Base-by-base conservation (phyloP, 1,140 invertebrate species). In the Drusus annulatus region DNA sequence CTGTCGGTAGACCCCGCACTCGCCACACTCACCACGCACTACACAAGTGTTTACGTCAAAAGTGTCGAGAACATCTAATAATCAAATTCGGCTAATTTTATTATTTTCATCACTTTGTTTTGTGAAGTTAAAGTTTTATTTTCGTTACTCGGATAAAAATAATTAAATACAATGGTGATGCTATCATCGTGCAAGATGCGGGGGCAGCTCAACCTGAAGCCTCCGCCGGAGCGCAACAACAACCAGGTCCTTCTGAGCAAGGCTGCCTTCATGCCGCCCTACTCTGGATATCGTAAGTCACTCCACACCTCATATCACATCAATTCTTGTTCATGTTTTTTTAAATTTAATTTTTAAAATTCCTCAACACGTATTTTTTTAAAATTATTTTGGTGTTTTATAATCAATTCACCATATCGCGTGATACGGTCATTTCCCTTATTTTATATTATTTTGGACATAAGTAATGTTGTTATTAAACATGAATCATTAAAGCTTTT, bases 221-320 rank as follows among this genome's bases (percentile, higher is more conserved):
- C 79, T 4, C 82, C 82, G 15, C 82, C 82, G 28, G 82, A 83
- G 78, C 74, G 71, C 56, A 83, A 83, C 54, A 83, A 83, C 58
- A 83, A 83, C 79, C 79, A 80, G n/a, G 25, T 79, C n/a, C 51
- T 80, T 16, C 76, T 76, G 15, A 76, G 76, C 50, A 56, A 17
- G n/a, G 50, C 69, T 1, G 36, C 73, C 58, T 65, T 78, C 21
- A 79, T 83, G 76, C 76, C 76, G 60, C 76, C 82, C 1, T 83
- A 76, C 82, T 52, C 58, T 7, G 31, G 28, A 16, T 83, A 83
- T 51, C 78, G 82, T 83, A 31, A 83, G 82, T 45, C 36, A 4
- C 5, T 7, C 8, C 8, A 36, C 31, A 36, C 8, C n/a, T n/a
- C n/a, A n/a, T n/a, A n/a, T n/a, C n/a, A n/a, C n/a, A n/a, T n/a